Percentiles rank a stretch among this genome's conserved stretches.
phyloP scores from a whole-genome alignment of 2,888 invertebrate genomes.

The Blera fallax region DNA sequence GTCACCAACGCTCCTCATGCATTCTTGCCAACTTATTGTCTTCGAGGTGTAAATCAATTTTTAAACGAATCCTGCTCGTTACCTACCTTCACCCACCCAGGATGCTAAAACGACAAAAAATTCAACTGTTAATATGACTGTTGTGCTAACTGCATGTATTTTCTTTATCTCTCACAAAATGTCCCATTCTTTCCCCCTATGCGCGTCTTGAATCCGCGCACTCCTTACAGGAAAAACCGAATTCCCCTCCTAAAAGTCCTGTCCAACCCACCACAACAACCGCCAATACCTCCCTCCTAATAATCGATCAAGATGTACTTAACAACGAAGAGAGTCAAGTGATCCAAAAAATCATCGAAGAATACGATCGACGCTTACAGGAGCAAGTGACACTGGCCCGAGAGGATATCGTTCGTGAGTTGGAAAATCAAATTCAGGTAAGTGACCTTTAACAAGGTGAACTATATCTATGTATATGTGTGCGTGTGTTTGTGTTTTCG shows the following conservation, averaged over 20 bases:
- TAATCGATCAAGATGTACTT: constrained; percentile 80
- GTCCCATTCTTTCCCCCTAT: constrained; percentile 9
- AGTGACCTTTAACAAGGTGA: constrained; percentile 72
- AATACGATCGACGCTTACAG: constrained; percentile 83
- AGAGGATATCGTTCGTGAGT: constrained; percentile 86
- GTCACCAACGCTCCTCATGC: no score
- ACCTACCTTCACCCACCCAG: constrained; percentile 39
- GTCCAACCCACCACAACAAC: constrained; percentile 9
- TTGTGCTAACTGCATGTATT: constrained; percentile 78
- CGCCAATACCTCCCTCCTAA: constrained; percentile 77
- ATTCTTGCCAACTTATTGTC: no score
- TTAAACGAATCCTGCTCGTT: not conserved
- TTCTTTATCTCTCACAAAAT: constrained; percentile 75
- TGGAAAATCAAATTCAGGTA: constrained; percentile 90
- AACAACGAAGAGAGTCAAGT: constrained; percentile 80
- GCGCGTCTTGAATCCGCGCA: not conserved
- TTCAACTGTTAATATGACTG: constrained; percentile 28
- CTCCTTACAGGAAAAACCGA: constrained; percentile 33
- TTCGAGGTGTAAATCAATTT: no score
- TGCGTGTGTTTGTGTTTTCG: not conserved
- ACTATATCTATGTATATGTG: not conserved
- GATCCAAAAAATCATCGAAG: constrained; percentile 80
- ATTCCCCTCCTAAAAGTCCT: constrained; percentile 30
- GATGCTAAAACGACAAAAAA: constrained; percentile 4
- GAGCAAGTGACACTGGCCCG: constrained; percentile 86